A percentile compares a stretch with the other conserved stretches of the same genome.
Evolutionary conservation across 2,113 vertebrate species (phyloP).

Genomic region (Ia io): DNA sequence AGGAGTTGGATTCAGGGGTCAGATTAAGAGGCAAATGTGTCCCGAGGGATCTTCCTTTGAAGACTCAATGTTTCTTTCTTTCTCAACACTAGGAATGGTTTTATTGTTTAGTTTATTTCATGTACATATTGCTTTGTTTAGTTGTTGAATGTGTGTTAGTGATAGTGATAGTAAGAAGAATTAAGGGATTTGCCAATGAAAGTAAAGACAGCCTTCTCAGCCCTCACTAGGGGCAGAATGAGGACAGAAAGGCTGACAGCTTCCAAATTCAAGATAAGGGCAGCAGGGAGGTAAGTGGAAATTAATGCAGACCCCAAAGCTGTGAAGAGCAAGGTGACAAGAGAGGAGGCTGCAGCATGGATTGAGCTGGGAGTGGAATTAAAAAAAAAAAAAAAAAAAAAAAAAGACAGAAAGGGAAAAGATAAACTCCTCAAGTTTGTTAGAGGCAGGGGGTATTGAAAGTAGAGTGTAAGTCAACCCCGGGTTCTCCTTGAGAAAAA

Average conservation of each 20-base stretch:
- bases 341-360: neutral
- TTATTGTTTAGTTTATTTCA: neutral
- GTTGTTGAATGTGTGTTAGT: neutral
- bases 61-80: neutral
- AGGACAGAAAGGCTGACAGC: fast-evolving
- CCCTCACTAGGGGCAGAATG: neutral
- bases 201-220: neutral
- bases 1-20: neutral
- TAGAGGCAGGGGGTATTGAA: neutral
- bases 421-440: neutral
- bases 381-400: neutral
- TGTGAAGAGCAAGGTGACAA: neutral
- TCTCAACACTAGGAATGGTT: neutral
- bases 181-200: neutral
- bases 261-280: neutral
- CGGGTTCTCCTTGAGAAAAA: neutral
- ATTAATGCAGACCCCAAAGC: neutral
- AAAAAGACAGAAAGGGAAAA: neutral
- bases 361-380: neutral
- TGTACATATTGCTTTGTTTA: neutral
- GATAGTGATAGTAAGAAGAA: neutral
- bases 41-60: neutral
- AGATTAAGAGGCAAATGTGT: neutral
- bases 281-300: neutral
- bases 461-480: neutral